phyloP scores from a whole-genome alignment of 30 jellyfish, hydroid and myxozoan species.

The Rhopilema esculentum region DNA sequence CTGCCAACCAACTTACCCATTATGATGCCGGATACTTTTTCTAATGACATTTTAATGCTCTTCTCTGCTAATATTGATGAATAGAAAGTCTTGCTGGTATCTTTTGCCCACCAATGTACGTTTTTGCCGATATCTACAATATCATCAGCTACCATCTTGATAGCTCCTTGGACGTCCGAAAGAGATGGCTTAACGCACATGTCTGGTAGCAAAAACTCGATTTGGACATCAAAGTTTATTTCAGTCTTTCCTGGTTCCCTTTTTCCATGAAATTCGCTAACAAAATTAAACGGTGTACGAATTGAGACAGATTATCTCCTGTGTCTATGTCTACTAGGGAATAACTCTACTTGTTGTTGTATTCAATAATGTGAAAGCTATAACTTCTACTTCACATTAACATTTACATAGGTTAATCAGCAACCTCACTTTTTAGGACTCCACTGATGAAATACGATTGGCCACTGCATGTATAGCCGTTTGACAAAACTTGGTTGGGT shows the following conservation, averaged over 20 bases:
- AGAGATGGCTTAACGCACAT: slow-evolving; percentile 64
- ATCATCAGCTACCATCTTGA: slow-evolving; percentile 55
- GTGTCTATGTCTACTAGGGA: neutral
- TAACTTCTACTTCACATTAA: no score
- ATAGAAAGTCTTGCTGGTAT: slow-evolving; percentile 49
- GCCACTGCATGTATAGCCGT: no score
- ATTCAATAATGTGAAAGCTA: no score
- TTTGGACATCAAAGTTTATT: slow-evolving; percentile 52
- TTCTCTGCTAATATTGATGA: slow-evolving; percentile 63
- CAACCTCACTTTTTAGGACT: no score
- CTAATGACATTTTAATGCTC: slow-evolving; percentile 3
- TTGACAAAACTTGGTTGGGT: no score
- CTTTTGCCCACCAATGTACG: slow-evolving; percentile 87
- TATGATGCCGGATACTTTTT: slow-evolving; percentile 20
- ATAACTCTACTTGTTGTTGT: no score
- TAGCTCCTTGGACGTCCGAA: slow-evolving; percentile 58
- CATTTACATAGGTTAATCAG: no score
- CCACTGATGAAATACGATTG: no score
- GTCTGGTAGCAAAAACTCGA: slow-evolving; percentile 65
- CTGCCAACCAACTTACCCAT: no score
- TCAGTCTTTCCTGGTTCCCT: slow-evolving; percentile 12
- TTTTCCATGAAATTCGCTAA: neutral
- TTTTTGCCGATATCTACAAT: slow-evolving; percentile 56
- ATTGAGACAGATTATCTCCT: no score
- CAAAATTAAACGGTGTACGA: no score